Percentiles rank a stretch among this genome's conserved stretches.
Conservation (phyloP, 2,797 vertebrate genomes). For the Sciurus vulgaris region DNA sequence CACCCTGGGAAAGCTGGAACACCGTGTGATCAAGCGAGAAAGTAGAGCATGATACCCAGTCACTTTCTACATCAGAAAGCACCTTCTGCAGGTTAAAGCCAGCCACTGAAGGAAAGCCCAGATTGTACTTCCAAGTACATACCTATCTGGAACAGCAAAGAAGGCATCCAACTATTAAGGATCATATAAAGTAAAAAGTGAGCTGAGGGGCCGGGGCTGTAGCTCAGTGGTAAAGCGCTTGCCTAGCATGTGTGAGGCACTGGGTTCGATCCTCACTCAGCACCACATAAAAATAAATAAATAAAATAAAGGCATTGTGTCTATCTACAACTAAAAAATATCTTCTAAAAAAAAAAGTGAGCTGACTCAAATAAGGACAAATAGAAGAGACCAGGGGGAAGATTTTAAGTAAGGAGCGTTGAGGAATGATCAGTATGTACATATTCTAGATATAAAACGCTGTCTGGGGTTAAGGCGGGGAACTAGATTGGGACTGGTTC, state of each 20-base stretch:
- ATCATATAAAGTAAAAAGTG: background rate
- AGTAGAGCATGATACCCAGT: background rate
- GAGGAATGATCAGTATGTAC: background rate
- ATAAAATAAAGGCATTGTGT: too few relatives aligned
- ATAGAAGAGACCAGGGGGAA: background rate
- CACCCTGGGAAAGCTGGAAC: too few relatives aligned
- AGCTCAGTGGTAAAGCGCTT: too few relatives aligned
- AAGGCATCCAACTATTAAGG: background rate
- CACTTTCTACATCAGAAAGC: background rate
- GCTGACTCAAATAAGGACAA: background rate
- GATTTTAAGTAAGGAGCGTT: accelerated
- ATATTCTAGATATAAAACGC: background rate
- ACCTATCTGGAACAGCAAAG: background rate
- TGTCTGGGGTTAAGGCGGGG: accelerated
- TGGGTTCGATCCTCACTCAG: too few relatives aligned
- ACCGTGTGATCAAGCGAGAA: too few relatives aligned
- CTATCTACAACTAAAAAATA: too few relatives aligned
- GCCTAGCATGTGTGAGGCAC: too few relatives aligned
- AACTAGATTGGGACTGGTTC: too few relatives aligned
- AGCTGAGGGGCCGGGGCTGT: background rate
- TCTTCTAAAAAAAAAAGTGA: background rate
- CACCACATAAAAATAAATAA: too few relatives aligned
- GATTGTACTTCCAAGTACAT: background rate
- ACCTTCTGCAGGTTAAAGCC: background rate
- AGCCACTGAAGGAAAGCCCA: background rate